Base-by-base conservation (phyloP, 2,888 invertebrate species). In the Ectemnius cavifrons region DNA sequence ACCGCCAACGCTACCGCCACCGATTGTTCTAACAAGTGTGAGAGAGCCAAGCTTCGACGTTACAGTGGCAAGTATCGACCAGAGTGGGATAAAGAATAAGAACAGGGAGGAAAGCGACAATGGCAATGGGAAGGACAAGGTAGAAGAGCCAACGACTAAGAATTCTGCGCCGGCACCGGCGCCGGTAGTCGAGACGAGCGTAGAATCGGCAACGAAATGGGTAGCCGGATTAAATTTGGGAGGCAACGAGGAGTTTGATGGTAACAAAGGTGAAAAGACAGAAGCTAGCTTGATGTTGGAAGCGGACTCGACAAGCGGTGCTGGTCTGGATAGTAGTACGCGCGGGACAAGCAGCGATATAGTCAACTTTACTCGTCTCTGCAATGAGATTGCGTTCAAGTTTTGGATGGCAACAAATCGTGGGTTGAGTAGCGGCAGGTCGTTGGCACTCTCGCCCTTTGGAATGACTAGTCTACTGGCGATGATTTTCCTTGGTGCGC, bases 401-500 rank as follows among this genome's bases (percentile, higher is more conserved):
- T 96, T 97, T 87, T 97, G 97, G 97, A 93, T 94, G 0, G 93
- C 96, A 13, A 93, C 94, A 0, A 92, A 93, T 47, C 90, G 91
- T 63, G 94, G 94, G 71, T 92, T 96, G n/a, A 95, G 95, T 83
- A 93, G 94, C 14, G 94, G 94, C 4, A 92, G 97, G 85, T 97
- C 96, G 82, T 92, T 97, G 80, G 94, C 96, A 11, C 91, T 97
- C 18, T 97, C 97, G 0, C 97, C 97, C 0, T 97, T 97, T 86
- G 96, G 97, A 0, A 93, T 96, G 69, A 96, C 96, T 0, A 97
- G 97, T 0, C 94, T 96, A 91, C 90, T 97, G n/a, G 96, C 97
- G 0, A 97, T 97, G 97, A 95, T 97, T 73, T 97, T 97, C 89
- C 93, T 97, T 84, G 97, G 97, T 0, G 97, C 97, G 0, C 93